phyloP scores from a whole-genome alignment of 2,888 invertebrate genomes.

The Drosophila prostipennis region DNA sequence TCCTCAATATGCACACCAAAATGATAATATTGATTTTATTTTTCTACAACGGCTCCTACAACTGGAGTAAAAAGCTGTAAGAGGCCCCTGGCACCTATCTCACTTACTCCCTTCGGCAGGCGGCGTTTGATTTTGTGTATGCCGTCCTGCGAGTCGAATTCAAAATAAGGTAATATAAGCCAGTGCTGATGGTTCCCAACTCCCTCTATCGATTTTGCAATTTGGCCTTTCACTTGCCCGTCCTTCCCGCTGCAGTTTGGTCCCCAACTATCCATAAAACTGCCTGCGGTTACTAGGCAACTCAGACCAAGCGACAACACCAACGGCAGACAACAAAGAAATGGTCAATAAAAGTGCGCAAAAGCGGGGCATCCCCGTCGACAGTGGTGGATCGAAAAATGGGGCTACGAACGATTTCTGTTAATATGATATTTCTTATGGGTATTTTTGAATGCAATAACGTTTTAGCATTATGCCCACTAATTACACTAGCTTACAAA shows the following conservation, averaged over 20 bases:
- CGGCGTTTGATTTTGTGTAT: constrained; percentile 24
- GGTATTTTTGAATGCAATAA: too few relatives aligned
- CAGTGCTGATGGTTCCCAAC: constrained; percentile 3
- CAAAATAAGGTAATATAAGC: constrained; percentile 19
- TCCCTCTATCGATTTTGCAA: constrained; percentile 59
- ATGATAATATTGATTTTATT: constrained; percentile 84
- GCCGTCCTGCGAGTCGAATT: constrained; percentile 21
- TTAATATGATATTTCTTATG: too few relatives aligned
- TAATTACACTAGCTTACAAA: too few relatives aligned
- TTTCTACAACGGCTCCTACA: constrained; percentile 84
- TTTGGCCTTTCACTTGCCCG: constrained; percentile 20
- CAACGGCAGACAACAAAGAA: constrained; percentile 63
- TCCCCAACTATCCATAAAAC: not conserved
- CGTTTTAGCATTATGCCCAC: too few relatives aligned
- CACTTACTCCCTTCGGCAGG: constrained; percentile 28
- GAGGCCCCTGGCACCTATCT: constrained; percentile 9
- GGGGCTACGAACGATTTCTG: too few relatives aligned
- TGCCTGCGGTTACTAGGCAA: constrained; percentile 32
- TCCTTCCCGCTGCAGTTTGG: constrained; percentile 22
- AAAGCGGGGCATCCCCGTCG: constrained; percentile 48
- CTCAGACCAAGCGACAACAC: constrained; percentile 35
- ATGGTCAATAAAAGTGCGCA: constrained; percentile 47
- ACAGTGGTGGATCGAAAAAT: constrained; percentile 39
- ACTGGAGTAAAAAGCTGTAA: constrained; percentile 84
- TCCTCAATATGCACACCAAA: constrained; percentile 82